Evolutionary conservation across 2,888 invertebrate species (phyloP), one percentile per base, ranked within the genome.

Genomic region (Erebia epiphron): DNA sequence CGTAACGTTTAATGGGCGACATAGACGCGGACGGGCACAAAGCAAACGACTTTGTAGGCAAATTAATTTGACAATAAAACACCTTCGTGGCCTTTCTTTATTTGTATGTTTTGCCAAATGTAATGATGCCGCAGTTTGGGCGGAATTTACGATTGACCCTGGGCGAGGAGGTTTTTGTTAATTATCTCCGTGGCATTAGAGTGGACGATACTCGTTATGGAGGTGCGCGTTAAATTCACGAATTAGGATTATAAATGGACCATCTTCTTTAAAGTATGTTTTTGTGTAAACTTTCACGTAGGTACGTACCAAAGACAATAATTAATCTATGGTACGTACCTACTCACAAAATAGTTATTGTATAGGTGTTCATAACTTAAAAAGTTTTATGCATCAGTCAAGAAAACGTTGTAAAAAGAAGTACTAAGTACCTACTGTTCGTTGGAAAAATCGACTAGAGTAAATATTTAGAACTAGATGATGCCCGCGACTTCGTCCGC

Each of bases 41-140:
- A 80, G 79, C 82, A 79, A 81, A 86, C 81, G 79, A 83, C 79
- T 82, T 65, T 74, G 78, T 77, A 79, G 76, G 81, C 83, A 81
- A 83, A 86, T 86, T 86, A 81, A 85, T 85, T 83, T 84, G 73
- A 79, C 78, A 80, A 81, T 82, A 80, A 82, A 80, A 81, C 79
- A 76, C 75, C 74, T 73, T 72, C 43, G 69, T 57, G 68, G 70
- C 60, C 68, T 69, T 69, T 61, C 70, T 70, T 69, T 73, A 69
- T 74, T 74, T 64, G 69, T 69, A 64, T 69, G 67, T 66, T 72
- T 66, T 43, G 70, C 62, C 67, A 58, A 70, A 70, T 54, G 67
- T 70, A 61, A 69, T 72, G 60, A 52, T 62, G 56, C 18, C 61
- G 62, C 56, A 66, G 64, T 71, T 69, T 58, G 14, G 56, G n/a